These are phyloP conservation scores for Margaritifera margaritifera DNA, from an alignment of 2,888 invertebrate genomes.

Conservation along the genomic window DNA sequence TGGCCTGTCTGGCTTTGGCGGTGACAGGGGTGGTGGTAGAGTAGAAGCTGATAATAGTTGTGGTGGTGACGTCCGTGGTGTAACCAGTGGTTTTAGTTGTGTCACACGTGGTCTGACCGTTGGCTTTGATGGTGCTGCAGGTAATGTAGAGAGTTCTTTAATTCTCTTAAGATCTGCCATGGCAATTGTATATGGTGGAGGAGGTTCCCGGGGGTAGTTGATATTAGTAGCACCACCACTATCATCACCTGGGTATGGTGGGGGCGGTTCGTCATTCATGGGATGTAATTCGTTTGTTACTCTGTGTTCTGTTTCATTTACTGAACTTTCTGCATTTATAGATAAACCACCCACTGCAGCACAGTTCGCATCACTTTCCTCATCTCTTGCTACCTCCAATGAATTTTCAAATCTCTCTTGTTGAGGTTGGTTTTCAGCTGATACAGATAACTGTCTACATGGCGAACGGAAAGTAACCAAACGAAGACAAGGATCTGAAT, in stretches of 20 bases:
- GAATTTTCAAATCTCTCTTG: no score
- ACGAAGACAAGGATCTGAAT: no score
- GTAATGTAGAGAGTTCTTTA: background rate
- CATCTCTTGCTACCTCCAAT: background rate
- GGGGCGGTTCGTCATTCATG: slow-evolving; percentile 27
- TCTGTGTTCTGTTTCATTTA: no score
- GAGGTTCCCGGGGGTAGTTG: slow-evolving; percentile 19
- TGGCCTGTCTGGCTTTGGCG: no score
- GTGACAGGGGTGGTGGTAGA: no score
- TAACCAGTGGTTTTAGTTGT: background rate
- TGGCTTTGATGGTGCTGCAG: background rate
- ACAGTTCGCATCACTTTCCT: background rate
- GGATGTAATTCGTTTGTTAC: slow-evolving; percentile 1
- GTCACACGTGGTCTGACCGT: background rate
- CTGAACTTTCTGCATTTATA: no score
- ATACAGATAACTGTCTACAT: no score
- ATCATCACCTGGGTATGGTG: slow-evolving; percentile 28
- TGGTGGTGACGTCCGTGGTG: slow-evolving; percentile 3
- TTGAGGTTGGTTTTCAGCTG: no score
- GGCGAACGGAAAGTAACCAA: no score
- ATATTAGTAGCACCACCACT: slow-evolving; percentile 27
- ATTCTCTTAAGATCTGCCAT: slow-evolving; percentile 1
- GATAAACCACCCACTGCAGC: background rate
- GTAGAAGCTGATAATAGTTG: no score
- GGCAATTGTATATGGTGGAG: slow-evolving; percentile 6